These are phyloP conservation scores for Colletes collaris DNA, from an alignment of 2,888 invertebrate genomes.

Conservation along the genomic window DNA sequence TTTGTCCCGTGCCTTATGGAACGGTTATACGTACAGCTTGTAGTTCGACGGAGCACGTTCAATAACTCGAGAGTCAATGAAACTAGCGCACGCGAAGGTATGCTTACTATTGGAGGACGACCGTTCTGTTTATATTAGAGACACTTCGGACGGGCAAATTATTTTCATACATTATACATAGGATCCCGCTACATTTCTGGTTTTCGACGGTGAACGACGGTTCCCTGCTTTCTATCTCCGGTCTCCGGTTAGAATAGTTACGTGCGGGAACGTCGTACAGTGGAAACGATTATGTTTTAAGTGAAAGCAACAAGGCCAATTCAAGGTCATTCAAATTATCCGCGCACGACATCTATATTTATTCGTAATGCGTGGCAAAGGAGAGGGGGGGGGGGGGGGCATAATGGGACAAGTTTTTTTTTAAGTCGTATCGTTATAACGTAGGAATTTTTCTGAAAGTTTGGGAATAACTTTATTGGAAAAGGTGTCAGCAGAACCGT, in stretches of 20 bases:
- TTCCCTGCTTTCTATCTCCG: background rate
- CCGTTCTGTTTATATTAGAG: conserved; percentile 57
- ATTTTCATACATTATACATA: conserved; percentile 1
- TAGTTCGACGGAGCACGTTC: conserved; percentile 44
- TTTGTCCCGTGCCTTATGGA: background rate
- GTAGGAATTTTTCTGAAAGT: too few species aligned
- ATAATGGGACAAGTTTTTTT: too few species aligned
- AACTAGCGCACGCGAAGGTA: conserved; percentile 59
- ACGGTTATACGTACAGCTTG: conserved; percentile 16
- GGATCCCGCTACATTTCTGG: background rate
- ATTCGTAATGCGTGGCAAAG: too few species aligned
- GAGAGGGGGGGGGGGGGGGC: too few species aligned
- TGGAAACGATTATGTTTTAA: background rate
- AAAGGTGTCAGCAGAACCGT: too few species aligned
- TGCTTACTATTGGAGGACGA: conserved; percentile 45
- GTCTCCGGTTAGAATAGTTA: background rate
- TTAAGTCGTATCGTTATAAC: too few species aligned
- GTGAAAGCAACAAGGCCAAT: conserved; percentile 12
- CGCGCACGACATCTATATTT: too few species aligned
- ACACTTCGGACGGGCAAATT: conserved; percentile 42
- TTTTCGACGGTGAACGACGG: background rate
- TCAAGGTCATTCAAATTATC: conserved; percentile 4
- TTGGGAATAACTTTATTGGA: too few species aligned
- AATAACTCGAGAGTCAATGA: conserved; percentile 57
- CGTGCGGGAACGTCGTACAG: background rate